Evolutionary conservation across 1,140 invertebrate species (phyloP).

Genomic region (Globodera ellingtonae): DNA sequence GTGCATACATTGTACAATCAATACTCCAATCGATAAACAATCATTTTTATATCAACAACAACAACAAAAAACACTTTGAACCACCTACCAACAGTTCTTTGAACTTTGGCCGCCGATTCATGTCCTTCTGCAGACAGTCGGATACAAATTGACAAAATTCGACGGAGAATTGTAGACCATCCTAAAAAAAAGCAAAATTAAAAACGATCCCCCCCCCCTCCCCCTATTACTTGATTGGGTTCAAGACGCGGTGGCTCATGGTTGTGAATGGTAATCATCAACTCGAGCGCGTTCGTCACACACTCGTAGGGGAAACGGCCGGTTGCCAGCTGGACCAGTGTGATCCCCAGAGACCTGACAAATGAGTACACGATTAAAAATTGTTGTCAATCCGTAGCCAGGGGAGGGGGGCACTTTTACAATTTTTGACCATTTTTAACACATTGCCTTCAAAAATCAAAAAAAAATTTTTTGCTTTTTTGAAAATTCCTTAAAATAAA

Average conservation of each 20-base stretch:
- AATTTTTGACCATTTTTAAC: too few species aligned
- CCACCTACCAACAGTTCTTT: slow-evolving; percentile 43
- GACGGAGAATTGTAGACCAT: slow-evolving; percentile 29
- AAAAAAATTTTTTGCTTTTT: too few species aligned
- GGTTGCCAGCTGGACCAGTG: slow-evolving; percentile 70
- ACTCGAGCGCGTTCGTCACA: slow-evolving; percentile 25
- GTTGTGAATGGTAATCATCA: slow-evolving; percentile 41
- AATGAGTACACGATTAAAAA: background rate
- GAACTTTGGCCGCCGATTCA: slow-evolving; percentile 47
- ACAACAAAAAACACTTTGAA: background rate
- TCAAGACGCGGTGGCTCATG: slow-evolving; percentile 33
- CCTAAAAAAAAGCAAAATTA: background rate
- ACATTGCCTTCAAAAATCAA: too few species aligned
- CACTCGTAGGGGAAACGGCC: slow-evolving; percentile 47
- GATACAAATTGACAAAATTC: slow-evolving; percentile 48
- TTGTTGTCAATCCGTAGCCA: too few species aligned
- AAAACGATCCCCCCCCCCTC: too few species aligned
- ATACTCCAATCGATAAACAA: background rate
- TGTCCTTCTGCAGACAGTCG: slow-evolving; percentile 49
- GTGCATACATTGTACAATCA: background rate
- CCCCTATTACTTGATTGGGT: background rate
- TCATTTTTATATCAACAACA: background rate
- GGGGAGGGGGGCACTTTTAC: too few species aligned
- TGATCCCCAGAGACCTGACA: slow-evolving; percentile 74
- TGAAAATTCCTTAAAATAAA: too few species aligned